These are phyloP conservation scores for Tor tambroides DNA, from an alignment of 2,113 vertebrate species.

Conservation along the genomic window DNA sequence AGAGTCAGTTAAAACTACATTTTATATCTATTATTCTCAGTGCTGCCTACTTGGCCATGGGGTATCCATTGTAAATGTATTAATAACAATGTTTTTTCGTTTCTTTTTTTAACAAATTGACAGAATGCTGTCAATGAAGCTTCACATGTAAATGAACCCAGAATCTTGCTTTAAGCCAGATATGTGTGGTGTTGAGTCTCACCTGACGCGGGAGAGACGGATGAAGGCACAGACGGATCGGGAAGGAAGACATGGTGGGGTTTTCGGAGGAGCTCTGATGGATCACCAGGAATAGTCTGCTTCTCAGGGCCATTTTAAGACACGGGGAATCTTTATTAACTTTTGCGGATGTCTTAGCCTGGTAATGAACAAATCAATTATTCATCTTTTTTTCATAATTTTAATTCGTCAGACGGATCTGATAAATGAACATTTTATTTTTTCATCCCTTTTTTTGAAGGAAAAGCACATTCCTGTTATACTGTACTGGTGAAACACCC, in stretches of 20 bases:
- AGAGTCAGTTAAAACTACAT: neutral
- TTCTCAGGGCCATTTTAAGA: constrained; percentile 71
- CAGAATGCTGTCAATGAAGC: neutral
- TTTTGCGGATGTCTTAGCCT: constrained; percentile 64
- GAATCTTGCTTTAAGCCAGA: neutral
- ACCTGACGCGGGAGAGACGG: neutral
- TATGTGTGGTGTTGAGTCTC: neutral
- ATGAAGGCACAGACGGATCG: too few relatives aligned
- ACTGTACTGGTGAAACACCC: neutral
- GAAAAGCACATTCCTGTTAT: neutral
- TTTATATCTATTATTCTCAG: neutral
- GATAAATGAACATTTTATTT: constrained; percentile 41
- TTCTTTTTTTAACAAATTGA: neutral
- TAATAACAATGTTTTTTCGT: neutral
- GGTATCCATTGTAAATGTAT: neutral
- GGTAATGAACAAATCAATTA: constrained; percentile 77
- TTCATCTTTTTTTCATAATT: constrained; percentile 67
- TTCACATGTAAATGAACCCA: neutral
- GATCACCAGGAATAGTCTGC: constrained; percentile 61
- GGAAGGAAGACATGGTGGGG: neutral
- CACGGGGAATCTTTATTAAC: constrained; percentile 66
- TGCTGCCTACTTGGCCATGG: neutral
- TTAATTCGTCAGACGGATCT: constrained; percentile 60
- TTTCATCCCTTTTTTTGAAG: constrained; percentile 19
- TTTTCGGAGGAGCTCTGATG: constrained; percentile 54